phyloP scores from a whole-genome alignment of 2,888 invertebrate genomes.

The Trileptium ribeirensis region DNA sequence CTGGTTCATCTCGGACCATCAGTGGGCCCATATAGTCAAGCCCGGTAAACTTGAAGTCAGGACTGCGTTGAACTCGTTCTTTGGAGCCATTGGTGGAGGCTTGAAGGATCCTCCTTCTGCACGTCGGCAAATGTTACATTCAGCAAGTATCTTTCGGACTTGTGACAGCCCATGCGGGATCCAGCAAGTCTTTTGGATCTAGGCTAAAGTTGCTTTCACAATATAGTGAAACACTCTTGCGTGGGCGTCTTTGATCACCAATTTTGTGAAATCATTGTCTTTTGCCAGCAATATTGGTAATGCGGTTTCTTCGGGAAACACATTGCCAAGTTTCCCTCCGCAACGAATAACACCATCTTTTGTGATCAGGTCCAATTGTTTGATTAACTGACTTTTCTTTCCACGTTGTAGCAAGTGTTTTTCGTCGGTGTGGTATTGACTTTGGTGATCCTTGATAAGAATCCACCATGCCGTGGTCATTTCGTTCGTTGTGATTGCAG shows the following conservation, averaged over 20 bases:
- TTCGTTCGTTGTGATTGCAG: background rate
- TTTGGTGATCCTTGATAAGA: background rate
- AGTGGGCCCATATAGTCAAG: slow-evolving; percentile 6
- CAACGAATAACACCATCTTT: background rate
- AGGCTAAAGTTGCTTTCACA: background rate
- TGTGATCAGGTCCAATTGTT: background rate
- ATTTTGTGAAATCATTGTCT: background rate
- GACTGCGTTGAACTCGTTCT: background rate
- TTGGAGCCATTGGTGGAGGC: too few species aligned
- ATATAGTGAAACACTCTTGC: background rate
- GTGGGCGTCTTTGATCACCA: background rate
- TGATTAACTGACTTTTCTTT: background rate
- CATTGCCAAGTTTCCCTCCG: background rate
- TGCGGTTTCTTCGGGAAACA: background rate
- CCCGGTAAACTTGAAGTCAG: slow-evolving; percentile 11
- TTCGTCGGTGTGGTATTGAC: background rate
- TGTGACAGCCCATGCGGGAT: background rate
- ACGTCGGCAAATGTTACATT: too few species aligned
- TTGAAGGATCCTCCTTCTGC: too few species aligned
- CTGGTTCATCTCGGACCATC: background rate
- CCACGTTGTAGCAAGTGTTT: background rate
- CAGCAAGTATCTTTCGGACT: background rate
- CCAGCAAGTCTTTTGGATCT: background rate
- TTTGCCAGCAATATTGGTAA: background rate
- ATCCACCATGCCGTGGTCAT: background rate